Base-by-base conservation (phyloP, 1,140 invertebrate species). In the Leucophenga varia region DNA sequence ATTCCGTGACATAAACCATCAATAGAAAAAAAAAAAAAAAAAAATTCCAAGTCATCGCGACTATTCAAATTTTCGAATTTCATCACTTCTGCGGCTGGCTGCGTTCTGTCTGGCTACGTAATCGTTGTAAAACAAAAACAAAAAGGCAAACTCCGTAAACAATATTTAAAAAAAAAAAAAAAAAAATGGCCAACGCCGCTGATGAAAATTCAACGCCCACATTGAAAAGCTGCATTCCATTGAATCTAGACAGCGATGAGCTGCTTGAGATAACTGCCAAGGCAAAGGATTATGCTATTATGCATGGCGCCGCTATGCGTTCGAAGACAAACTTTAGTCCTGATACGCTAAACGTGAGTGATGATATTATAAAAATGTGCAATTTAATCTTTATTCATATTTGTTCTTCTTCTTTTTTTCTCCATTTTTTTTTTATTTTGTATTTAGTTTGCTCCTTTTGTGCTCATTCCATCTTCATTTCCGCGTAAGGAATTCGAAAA, bases 401-500 rank as follows among this genome's bases (percentile, higher is more conserved):
- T 36, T 47, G 35, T 34, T 13, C n/a, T n/a, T n/a, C n/a, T n/a
- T n/a, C n/a, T n/a, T n/a, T n/a, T n/a, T n/a, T n/a, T n/a, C n/a
- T n/a, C n/a, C n/a, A 34, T 30, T 32, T 20, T 39, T 37, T 10
- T 17, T 47, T 22, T 31, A 5, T 35, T 9, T 38, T 40, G 4
- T 55, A 61, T 74, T 47, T 51, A 85, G 75, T 84, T 92, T 77
- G 87, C 88, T 22, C 90, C 91, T 14, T 93, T 95, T 78, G 81
- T 89, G 34, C 74, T 97, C 22, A 78, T 94, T 36, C 93, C 94
- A 4, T 90, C 91, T 2, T 79, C 84, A 8, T 92, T 94, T 75
- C 91, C 92, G 1, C 78, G 79, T 44, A 77, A 79, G 19, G 84
- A 90, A 67, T 95, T 95, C 72, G 73, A 87, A 32, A 86, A 88